Evolutionary conservation across 2,888 invertebrate genomes (phyloP).

Genomic region (Eupithecia dodoneata): DNA sequence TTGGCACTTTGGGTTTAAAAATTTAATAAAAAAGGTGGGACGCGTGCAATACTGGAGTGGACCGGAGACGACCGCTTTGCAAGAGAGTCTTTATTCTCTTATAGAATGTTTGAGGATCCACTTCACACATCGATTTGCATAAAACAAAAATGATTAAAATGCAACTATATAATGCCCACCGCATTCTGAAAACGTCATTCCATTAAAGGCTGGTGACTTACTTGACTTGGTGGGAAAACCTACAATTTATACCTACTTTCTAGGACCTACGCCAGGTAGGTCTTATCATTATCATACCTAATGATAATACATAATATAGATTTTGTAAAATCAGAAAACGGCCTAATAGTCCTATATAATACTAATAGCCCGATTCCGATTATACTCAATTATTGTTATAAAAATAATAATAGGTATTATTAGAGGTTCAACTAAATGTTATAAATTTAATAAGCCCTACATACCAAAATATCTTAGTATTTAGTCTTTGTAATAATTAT

Average conservation of each 20-base stretch:
- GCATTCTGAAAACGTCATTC: slow-evolving; percentile 60
- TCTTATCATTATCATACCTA: neutral
- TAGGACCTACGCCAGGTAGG: slow-evolving; percentile 9
- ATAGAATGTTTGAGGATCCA: slow-evolving; percentile 64
- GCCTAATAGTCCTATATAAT: neutral
- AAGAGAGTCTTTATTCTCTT: slow-evolving; percentile 70
- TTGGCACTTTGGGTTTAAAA: slow-evolving; percentile 52
- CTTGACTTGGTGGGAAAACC: slow-evolving; percentile 47
- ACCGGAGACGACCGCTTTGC: slow-evolving; percentile 69
- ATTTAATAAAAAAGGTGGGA: slow-evolving; percentile 49
- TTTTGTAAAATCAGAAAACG: slow-evolving; percentile 27
- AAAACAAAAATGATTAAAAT: slow-evolving; percentile 71
- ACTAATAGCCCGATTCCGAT: too few species aligned
- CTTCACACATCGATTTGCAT: slow-evolving; percentile 69
- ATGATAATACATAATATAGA: slow-evolving; percentile 33
- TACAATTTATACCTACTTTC: slow-evolving; percentile 46
- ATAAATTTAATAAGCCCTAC: neutral
- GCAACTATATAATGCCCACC: slow-evolving; percentile 61
- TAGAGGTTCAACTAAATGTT: neutral
- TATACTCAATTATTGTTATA: too few species aligned
- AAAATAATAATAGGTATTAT: neutral
- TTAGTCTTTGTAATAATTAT: too few species aligned
- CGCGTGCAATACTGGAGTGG: slow-evolving; percentile 50
- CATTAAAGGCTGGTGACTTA: slow-evolving; percentile 55
- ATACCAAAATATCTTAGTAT: too few species aligned